Percentiles rank a stretch among this genome's conserved stretches.
Conservation (phyloP, 1,140 invertebrate genomes). For the Diuraphis noxia region DNA sequence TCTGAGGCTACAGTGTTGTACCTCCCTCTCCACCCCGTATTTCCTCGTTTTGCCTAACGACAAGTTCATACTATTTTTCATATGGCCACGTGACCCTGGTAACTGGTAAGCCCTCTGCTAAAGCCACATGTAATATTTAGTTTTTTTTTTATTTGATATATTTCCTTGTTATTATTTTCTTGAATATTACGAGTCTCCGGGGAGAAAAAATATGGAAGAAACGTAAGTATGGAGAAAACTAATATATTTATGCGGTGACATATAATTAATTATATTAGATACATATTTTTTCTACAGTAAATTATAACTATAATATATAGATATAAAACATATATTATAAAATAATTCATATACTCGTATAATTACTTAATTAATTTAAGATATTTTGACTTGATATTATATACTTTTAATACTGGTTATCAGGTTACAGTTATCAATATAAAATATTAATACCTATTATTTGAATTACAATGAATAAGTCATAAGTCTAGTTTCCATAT, state of each 20-base stretch:
- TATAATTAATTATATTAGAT: background rate
- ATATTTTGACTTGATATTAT: background rate
- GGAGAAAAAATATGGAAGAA: background rate
- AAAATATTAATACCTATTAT: background rate
- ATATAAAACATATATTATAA: too few relatives aligned
- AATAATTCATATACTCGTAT: too few relatives aligned
- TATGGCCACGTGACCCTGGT: constrained; percentile 31
- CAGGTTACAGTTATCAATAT: background rate
- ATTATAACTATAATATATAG: background rate
- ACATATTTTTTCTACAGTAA: background rate
- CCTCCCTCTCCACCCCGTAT: background rate
- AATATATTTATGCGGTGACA: background rate
- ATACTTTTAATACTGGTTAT: background rate
- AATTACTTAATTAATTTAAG: too few relatives aligned
- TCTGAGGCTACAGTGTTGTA: constrained; percentile 14
- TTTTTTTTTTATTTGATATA: constrained; percentile 4
- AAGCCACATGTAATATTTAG: constrained; percentile 23
- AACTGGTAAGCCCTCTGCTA: constrained; percentile 4
- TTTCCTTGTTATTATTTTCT: constrained; percentile 46
- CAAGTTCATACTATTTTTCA: constrained; percentile 49
- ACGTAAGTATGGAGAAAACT: background rate
- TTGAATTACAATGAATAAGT: background rate
- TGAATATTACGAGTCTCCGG: constrained; percentile 18
- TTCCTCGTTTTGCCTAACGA: constrained; percentile 33
- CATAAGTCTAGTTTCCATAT: too few relatives aligned